phyloP scores from a whole-genome alignment of 1,140 invertebrate genomes.

The Aporrectodea caliginosa region DNA sequence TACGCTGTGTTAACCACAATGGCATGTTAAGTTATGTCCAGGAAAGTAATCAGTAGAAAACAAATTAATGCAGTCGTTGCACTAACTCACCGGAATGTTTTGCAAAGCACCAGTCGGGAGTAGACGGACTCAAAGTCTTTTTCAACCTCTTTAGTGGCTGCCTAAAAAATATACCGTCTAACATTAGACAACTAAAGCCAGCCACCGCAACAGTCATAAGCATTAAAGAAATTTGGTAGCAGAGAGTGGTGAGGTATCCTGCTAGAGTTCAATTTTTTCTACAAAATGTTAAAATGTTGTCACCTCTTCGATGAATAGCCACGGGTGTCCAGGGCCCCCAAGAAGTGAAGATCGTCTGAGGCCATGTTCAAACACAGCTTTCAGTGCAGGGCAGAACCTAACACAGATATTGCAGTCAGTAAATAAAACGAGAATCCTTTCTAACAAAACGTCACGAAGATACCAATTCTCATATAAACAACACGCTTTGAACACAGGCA shows the following conservation, averaged over 20 bases:
- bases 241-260: too few relatives aligned
- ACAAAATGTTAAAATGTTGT: too few relatives aligned
- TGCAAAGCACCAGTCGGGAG: constrained; percentile 91
- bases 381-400: constrained; percentile 82
- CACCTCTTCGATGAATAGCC: constrained; percentile 96
- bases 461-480: too few relatives aligned
- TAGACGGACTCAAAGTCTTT: constrained; percentile 98
- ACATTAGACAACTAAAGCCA: neutral
- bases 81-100: constrained; percentile 70
- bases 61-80: too few relatives aligned
- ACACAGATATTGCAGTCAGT: too few relatives aligned
- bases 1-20: too few relatives aligned
- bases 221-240: neutral
- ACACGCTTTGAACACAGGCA: too few relatives aligned
- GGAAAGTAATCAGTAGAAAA: too few relatives aligned
- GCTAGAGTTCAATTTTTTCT: too few relatives aligned
- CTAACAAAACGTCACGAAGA: too few relatives aligned
- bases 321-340: constrained; percentile 92
- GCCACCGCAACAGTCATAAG: neutral
- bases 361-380: constrained; percentile 92
- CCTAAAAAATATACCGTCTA: constrained; percentile 46
- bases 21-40: too few relatives aligned
- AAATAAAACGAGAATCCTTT: too few relatives aligned
- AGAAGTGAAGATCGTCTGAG: constrained; percentile 74
- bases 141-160: constrained; percentile 90